These are phyloP conservation scores for Anas flavirostris DNA, from an alignment of 2,797 vertebrate genomes.

Conservation along the genomic window DNA sequence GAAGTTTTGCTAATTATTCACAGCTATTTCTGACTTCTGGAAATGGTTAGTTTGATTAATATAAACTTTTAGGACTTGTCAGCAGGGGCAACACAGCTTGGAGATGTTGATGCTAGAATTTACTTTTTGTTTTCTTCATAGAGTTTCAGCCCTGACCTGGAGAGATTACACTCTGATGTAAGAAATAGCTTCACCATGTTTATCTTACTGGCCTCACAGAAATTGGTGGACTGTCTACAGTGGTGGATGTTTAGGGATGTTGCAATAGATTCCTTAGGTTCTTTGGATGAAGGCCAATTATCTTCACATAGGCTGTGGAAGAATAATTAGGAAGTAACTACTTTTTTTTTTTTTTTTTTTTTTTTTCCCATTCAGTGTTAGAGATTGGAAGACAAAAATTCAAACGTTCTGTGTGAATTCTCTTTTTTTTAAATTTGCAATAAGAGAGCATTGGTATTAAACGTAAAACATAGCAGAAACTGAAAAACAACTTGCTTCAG, in stretches of 20 bases:
- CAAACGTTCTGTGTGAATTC: background rate
- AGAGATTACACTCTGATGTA: background rate
- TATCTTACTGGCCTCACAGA: background rate
- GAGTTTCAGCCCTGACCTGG: background rate
- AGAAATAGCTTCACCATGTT: background rate
- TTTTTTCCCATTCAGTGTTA: rapidly evolving
- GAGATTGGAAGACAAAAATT: background rate
- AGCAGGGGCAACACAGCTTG: background rate
- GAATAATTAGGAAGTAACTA: background rate
- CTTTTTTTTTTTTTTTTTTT: background rate
- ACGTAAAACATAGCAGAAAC: background rate
- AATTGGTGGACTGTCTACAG: background rate
- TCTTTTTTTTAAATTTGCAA: background rate
- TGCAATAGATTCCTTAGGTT: background rate
- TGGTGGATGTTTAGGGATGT: background rate
- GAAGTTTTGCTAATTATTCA: background rate
- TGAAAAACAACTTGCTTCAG: background rate
- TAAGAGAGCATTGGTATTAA: background rate
- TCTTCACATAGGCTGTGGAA: background rate
- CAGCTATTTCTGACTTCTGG: background rate
- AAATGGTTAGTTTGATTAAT: background rate
- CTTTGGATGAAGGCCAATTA: background rate
- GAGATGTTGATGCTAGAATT: background rate
- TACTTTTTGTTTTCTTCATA: background rate
- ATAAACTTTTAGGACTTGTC: background rate